Conservation (phyloP, 2,888 invertebrate genomes). For the Caprella mutica region DNA sequence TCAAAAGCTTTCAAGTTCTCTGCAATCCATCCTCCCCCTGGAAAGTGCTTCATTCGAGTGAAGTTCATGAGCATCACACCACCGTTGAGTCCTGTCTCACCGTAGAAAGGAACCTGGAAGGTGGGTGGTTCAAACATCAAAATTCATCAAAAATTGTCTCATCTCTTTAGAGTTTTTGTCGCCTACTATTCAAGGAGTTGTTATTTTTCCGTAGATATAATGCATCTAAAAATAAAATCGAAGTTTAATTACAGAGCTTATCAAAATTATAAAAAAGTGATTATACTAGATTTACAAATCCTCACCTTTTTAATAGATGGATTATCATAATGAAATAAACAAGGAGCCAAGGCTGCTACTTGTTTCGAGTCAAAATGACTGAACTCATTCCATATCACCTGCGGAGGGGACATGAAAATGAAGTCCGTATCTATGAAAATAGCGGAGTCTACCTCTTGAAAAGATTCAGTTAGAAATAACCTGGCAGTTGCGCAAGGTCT, state of each 20-base stretch:
- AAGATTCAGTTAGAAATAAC: conserved; percentile 38
- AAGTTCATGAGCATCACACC: conserved; percentile 45
- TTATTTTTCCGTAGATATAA: too few species aligned
- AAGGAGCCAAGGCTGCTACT: conserved; percentile 41
- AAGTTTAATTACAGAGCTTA: too few species aligned
- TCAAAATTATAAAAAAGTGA: too few species aligned
- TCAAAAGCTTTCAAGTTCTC: conserved; percentile 39
- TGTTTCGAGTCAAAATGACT: conserved; percentile 34
- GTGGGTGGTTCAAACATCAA: too few species aligned
- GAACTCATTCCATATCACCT: conserved; percentile 41
- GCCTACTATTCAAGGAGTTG: too few species aligned
- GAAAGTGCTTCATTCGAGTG: conserved; percentile 39
- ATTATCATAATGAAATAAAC: conserved; percentile 44
- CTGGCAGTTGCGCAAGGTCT: conserved; percentile 37
- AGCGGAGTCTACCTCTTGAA: conserved; percentile 40
- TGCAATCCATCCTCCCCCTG: conserved; percentile 38
- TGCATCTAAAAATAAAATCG: too few species aligned
- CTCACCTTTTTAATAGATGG: too few species aligned
- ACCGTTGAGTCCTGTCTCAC: conserved; percentile 42
- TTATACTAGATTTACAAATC: too few species aligned
- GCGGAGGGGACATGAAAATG: conserved; percentile 41
- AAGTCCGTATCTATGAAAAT: conserved; percentile 44
- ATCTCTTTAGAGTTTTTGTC: too few species aligned
- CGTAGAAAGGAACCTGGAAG: conserved; percentile 41
- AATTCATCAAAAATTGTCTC: too few species aligned